Base-by-base conservation (phyloP, 2,797 vertebrate genomes). In the Taenioides sp. region DNA sequence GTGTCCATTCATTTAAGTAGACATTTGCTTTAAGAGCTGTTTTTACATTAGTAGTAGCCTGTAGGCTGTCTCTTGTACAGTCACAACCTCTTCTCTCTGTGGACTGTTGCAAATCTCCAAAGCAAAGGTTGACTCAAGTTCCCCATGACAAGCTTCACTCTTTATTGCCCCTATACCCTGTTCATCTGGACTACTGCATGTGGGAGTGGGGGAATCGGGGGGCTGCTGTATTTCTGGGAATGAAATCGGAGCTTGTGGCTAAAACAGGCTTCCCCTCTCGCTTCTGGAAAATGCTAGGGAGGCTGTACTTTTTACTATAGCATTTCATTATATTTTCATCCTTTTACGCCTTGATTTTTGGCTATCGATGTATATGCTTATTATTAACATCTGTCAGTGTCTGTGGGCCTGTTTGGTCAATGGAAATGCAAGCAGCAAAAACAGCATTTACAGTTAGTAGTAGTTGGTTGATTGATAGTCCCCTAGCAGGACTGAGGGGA, bases 211-310 rank as follows among this genome's bases (percentile, higher is more conserved):
- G 25, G 70, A 14, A 16, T 47, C 14, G 14, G 11, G 0, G n/a
- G 65, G 64, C 63, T 71, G 67, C 55, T 40, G 28, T 68, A 72
- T 80, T 84, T 89, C 77, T 86, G 78, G 78, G 78, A 88, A 87
- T 84, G 78, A 88, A 90, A 88, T 72, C 52, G 69, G 85, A 87
- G 80, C 79, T 65, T 0, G 25, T 43, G 77, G 69, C 86, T 85
- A 79, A 84, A 85, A 28, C 70, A 75, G 78, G 79, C 83, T 71
- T 83, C 83, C 84, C 83, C 82, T 77, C 75, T 80, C 70, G 50
- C 70, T 79, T 85, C 84, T 87, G 82, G 72, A 75, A 77, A 88
- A 82, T 16, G 43, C 61, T 57, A 54, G 62, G 65, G 72, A 75
- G 66, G 28, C 74, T 71, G 61, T 47, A 71, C 64, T 69, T 43